Conservation (phyloP, 1,140 invertebrate genomes). For the Rhizoglyphus robini region DNA sequence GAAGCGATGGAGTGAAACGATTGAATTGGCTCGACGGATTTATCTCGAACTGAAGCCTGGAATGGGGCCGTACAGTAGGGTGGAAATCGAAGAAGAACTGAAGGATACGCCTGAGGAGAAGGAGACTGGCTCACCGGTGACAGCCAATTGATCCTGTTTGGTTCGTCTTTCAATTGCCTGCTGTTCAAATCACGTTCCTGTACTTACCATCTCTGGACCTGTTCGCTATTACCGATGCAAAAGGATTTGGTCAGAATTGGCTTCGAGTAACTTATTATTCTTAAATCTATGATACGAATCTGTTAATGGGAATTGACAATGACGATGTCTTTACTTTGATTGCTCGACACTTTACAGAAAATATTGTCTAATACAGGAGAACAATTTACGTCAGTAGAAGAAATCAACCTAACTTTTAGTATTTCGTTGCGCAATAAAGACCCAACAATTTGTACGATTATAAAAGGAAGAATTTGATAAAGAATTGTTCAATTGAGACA, state of each 20-base stretch:
- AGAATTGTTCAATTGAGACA: background rate
- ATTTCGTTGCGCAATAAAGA: slow-evolving; percentile 15
- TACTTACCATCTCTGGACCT: background rate
- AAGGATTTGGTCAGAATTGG: slow-evolving; percentile 15
- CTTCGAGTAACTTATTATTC: background rate
- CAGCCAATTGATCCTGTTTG: too few relatives aligned
- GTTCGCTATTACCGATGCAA: slow-evolving; percentile 3
- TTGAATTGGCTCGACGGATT: too few relatives aligned
- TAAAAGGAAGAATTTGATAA: background rate
- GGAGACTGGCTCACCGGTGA: too few relatives aligned
- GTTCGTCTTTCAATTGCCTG: background rate
- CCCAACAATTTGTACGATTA: background rate
- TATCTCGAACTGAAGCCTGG: too few relatives aligned
- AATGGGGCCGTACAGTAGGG: too few relatives aligned
- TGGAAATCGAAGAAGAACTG: too few relatives aligned
- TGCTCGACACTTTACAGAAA: slow-evolving; percentile 4
- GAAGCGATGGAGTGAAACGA: too few relatives aligned
- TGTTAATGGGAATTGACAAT: background rate
- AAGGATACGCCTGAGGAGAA: too few relatives aligned
- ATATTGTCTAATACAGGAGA: background rate
- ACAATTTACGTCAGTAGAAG: background rate
- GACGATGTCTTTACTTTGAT: slow-evolving; percentile 2
- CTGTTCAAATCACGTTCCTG: background rate
- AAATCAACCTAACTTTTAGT: slow-evolving; percentile 4
- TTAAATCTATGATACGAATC: background rate